Base-by-base conservation (phyloP, 1,140 invertebrate species). In the Scaptomyza pallida region DNA sequence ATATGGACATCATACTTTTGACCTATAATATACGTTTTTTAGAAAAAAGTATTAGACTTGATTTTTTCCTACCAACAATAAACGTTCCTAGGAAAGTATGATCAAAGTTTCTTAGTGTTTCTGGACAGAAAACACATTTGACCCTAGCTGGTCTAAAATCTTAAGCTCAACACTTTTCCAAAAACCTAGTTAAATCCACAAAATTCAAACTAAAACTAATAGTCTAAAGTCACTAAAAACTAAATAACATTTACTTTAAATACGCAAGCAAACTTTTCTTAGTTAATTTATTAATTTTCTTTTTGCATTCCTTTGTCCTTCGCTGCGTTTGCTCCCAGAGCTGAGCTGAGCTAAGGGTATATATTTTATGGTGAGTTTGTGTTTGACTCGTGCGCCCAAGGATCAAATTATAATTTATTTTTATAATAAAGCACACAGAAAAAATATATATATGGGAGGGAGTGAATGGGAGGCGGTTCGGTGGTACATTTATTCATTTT, bases 371-470 rank as follows among this genome's bases (percentile, higher is more conserved):
- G 63, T 80, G 44, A 62, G 65, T 72, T 65, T 71, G 54, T 57
- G 50, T 54, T n/a, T 52, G 50, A 61, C 43, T 51, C 51, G 30
- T 50, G 43, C 59, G 57, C 77, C 59, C 72, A 60, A 47, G 67
- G 72, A 54, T 88, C 70, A 86, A 88, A 82, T 76, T 88, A 82
- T 88, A 86, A 86, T 78, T 86, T 86, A 86, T 86, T 79, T 79
- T 78, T 83, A 75, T 79, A 82, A 77, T 86, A 76, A 70, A 62
- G n/a, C 12, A 37, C 23, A 37, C 3, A 37, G 61, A 70, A 48
- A 70, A 37, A 16, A 59, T n/a, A n/a, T n/a, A n/a, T n/a, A n/a
- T n/a, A n/a, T n/a, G n/a, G n/a, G n/a, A n/a, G n/a, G n/a, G n/a
- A n/a, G n/a, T n/a, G n/a, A n/a, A n/a, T n/a, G n/a, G n/a, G n/a